A percentile compares a stretch with the other conserved stretches of the same genome.
Evolutionary conservation across 2,888 invertebrate species (phyloP).

Genomic region (Diplolepis rosae): DNA sequence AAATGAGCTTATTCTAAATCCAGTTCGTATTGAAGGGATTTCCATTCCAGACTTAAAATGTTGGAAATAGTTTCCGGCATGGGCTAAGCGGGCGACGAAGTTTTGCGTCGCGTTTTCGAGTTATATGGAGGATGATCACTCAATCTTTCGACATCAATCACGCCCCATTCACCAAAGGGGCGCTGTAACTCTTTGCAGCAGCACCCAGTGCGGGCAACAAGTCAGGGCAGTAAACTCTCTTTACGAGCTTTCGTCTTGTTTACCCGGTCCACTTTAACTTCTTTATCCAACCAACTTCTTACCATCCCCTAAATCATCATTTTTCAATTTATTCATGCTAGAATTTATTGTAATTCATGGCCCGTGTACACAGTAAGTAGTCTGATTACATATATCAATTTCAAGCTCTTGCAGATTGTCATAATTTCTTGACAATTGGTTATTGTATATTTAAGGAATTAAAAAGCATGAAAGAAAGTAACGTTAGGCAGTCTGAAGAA

Average conservation of each 20-base stretch:
- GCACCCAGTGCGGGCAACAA: conserved; percentile 33
- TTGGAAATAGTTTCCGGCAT: background rate
- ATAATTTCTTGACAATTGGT: too few species aligned
- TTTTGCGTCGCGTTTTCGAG: conserved; percentile 2
- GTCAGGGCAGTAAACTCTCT: conserved; percentile 43
- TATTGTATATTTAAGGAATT: too few species aligned
- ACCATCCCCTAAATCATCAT: background rate
- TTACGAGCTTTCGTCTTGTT: conserved; percentile 44
- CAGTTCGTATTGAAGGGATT: too few species aligned
- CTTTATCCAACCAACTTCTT: conserved; percentile 10
- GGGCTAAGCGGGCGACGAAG: conserved; percentile 8
- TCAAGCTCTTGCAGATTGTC: too few species aligned
- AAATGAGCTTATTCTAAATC: too few species aligned
- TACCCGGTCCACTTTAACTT: conserved; percentile 21
- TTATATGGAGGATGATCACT: conserved; percentile 63
- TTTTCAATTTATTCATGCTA: background rate
- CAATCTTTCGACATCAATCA: conserved; percentile 70
- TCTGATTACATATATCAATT: too few species aligned
- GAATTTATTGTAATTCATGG: too few species aligned
- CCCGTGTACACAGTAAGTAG: too few species aligned
- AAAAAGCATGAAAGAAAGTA: background rate
- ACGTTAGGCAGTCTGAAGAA: background rate
- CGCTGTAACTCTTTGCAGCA: conserved; percentile 37
- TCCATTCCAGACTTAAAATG: too few species aligned
- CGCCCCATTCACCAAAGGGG: conserved; percentile 47